These are phyloP conservation scores for Anoura caudifer DNA, from an alignment of 2,113 vertebrate genomes.

Conservation along the genomic window DNA sequence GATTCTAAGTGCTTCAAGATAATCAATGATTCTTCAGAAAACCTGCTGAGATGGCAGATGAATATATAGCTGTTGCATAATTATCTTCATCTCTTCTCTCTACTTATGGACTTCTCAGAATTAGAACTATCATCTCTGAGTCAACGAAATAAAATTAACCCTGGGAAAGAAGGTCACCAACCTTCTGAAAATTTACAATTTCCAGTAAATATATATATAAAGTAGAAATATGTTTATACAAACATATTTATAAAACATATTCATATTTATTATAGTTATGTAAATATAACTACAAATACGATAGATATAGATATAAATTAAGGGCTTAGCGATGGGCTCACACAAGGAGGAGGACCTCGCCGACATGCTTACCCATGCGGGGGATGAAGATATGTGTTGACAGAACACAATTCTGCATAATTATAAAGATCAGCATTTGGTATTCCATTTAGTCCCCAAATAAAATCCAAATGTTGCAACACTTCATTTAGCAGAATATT, in stretches of 20 bases:
- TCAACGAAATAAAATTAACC: neutral
- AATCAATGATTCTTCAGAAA: neutral
- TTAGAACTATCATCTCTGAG: neutral
- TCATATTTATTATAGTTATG: too few species aligned
- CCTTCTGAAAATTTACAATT: neutral
- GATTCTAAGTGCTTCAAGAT: neutral
- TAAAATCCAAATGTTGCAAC: constrained; percentile 79
- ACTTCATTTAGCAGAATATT: constrained; percentile 83
- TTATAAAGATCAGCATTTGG: constrained; percentile 76
- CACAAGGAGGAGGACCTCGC: neutral
- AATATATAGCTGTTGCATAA: neutral
- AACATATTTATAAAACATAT: too few species aligned
- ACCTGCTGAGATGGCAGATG: neutral
- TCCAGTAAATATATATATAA: neutral
- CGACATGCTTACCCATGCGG: neutral
- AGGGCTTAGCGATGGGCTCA: neutral
- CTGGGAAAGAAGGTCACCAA: neutral
- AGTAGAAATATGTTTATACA: too few species aligned
- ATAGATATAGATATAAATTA: neutral
- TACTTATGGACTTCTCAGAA: neutral
- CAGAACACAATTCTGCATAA: constrained; percentile 53
- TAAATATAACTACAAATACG: too few species aligned
- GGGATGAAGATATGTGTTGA: neutral
- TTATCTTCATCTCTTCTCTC: neutral
- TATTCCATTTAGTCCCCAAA: constrained; percentile 79